Percentiles rank a stretch among this genome's conserved stretches.
Conservation (phyloP, 2,113 vertebrate species). For the Pampusana beccarii region DNA sequence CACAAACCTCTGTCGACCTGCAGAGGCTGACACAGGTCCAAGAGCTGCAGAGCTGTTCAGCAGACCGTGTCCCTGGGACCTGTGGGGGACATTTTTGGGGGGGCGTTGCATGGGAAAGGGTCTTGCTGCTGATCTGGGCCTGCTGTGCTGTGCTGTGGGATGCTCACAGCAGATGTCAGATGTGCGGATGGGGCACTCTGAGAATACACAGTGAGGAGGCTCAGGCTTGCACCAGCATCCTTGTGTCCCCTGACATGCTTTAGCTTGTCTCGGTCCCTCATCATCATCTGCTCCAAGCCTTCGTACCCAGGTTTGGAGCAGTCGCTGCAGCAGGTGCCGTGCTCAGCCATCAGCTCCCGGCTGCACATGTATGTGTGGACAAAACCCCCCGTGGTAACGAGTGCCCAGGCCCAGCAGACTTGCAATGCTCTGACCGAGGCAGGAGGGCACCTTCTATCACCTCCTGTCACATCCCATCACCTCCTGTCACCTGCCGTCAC, state of each 20-base stretch:
- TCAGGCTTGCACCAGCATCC: not conserved
- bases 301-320: not conserved
- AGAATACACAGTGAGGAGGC: not conserved
- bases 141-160: rapidly evolving
- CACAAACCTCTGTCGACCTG: not conserved
- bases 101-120: rapidly evolving
- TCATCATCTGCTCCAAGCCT: not conserved
- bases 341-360: not conserved
- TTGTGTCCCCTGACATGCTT: rapidly evolving
- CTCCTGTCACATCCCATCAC: no score
- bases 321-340: not conserved
- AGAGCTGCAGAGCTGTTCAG: not conserved
- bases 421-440: not conserved
- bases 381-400: not conserved
- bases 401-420: not conserved
- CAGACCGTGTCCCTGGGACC: not conserved
- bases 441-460: not conserved
- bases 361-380: not conserved
- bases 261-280: not conserved
- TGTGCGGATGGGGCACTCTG: rapidly evolving
- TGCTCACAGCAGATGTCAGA: not conserved
- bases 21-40: not conserved
- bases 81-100: not conserved
- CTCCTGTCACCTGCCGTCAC: not conserved
- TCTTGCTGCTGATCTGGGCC: not conserved